phyloP scores from a whole-genome alignment of 2,888 invertebrate species.

The Amiota minor region DNA sequence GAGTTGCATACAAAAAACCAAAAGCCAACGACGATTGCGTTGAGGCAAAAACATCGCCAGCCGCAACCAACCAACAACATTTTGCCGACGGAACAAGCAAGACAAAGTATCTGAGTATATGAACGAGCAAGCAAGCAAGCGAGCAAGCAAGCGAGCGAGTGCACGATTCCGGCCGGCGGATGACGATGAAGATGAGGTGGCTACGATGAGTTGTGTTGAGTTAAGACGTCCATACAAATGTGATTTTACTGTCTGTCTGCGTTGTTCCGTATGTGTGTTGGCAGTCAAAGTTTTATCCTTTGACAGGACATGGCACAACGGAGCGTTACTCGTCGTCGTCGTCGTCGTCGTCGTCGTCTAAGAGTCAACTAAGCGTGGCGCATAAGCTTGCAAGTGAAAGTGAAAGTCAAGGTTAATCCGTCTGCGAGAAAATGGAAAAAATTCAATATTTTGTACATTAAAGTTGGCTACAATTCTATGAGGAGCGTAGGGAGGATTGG shows the following conservation, averaged over 20 bases:
- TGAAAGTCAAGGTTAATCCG: constrained; percentile 74
- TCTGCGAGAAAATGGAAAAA: constrained; percentile 60
- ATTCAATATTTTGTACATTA: constrained; percentile 71
- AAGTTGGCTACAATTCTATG: constrained; percentile 51
- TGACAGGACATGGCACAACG: constrained; percentile 66
- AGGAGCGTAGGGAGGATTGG: constrained; percentile 15
- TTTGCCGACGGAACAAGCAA: constrained; percentile 17
- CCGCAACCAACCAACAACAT: constrained; percentile 12
- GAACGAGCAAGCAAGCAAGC: not conserved
- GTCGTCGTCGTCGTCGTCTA: constrained; percentile 21
- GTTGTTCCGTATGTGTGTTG: constrained; percentile 51
- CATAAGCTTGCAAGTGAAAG: constrained; percentile 60
- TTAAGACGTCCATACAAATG: constrained; percentile 65
- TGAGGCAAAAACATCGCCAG: not conserved
- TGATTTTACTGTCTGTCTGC: constrained; percentile 41
- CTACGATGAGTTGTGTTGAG: not conserved
- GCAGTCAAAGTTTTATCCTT: constrained; percentile 68
- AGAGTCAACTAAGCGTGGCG: constrained; percentile 12
- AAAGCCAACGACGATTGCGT: not conserved
- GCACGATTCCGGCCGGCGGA: constrained; percentile 23
- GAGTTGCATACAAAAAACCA: constrained; percentile 23
- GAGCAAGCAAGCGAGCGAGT: not conserved
- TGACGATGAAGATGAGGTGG: constrained; percentile 10
- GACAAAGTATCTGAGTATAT: no score
- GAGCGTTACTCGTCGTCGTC: constrained; percentile 31